Conservation (phyloP, 2,113 vertebrate species). For the Acinonyx jubatus region DNA sequence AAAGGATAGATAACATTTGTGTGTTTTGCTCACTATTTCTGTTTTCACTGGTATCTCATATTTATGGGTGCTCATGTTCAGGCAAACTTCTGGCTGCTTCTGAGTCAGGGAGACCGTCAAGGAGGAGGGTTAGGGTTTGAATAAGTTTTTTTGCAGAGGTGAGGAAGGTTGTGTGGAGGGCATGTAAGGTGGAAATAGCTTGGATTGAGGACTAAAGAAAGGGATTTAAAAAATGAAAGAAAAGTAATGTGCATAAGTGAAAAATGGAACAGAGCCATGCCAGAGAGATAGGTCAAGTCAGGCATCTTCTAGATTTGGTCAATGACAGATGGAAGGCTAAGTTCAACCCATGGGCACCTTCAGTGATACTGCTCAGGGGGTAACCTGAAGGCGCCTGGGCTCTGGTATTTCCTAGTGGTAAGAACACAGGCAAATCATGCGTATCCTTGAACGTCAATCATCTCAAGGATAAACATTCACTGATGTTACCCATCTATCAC, state of each 20-base stretch:
- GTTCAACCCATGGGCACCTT: neutral
- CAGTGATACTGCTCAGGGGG: neutral
- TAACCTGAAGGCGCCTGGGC: neutral
- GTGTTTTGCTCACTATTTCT: neutral
- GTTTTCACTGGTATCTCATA: neutral
- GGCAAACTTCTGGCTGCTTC: neutral
- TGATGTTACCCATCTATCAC: neutral
- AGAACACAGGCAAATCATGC: neutral
- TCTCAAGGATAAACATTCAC: neutral
- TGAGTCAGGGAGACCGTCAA: neutral
- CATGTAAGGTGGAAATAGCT: neutral
- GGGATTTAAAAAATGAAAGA: neutral
- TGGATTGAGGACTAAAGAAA: neutral
- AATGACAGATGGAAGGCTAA: neutral
- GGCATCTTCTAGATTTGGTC: neutral
- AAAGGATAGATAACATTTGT: neutral
- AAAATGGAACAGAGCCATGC: neutral
- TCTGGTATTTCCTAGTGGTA: neutral
- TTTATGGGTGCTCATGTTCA: neutral
- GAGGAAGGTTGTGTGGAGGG: neutral
- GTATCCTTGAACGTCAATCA: neutral
- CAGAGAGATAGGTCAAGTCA: neutral
- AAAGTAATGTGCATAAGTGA: neutral
- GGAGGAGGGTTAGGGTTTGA: neutral
- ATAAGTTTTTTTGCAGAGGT: neutral